A percentile compares a stretch with the other conserved stretches of the same genome.
phyloP scores from a whole-genome alignment of 2,113 vertebrate genomes.

The Loxodonta africana region DNA sequence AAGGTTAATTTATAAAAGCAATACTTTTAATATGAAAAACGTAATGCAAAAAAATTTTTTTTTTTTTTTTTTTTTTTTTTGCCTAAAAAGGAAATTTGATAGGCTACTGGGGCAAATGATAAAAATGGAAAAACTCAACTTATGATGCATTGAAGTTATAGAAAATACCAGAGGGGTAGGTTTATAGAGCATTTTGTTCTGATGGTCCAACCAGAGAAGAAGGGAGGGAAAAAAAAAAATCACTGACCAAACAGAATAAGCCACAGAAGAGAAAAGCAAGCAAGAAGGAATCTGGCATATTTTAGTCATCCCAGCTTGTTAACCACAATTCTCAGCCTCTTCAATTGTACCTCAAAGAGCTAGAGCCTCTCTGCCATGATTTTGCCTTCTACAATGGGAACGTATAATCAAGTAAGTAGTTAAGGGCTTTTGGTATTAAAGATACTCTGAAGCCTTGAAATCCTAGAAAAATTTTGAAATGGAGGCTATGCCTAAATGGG shows the following conservation, averaged over 20 bases:
- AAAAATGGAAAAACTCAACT: constrained; percentile 47
- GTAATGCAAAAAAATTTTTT: constrained; percentile 73
- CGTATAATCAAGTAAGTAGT: constrained; percentile 36
- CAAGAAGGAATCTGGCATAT: background rate
- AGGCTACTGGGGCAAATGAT: constrained; percentile 14
- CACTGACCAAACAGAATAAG: constrained; percentile 43
- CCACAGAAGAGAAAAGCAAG: background rate
- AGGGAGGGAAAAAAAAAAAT: background rate
- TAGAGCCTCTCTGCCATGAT: constrained; percentile 23
- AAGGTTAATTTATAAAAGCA: constrained; percentile 83
- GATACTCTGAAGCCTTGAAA: constrained; percentile 65
- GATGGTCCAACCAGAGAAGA: background rate
- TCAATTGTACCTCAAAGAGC: constrained; percentile 15
- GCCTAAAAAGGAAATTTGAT: constrained; percentile 64
- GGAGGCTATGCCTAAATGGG: constrained; percentile 57
- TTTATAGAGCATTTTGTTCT: constrained; percentile 64
- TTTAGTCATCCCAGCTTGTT: background rate
- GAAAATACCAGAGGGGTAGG: constrained; percentile 35
- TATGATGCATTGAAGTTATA: constrained; percentile 19
- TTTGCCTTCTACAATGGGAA: constrained; percentile 46
- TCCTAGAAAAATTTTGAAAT: constrained; percentile 53
- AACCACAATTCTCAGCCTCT: constrained; percentile 6
- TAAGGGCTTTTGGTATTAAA: constrained; percentile 71
- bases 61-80: constrained; percentile 79
- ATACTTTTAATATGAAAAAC: constrained; percentile 83